Evolutionary conservation across 2,888 invertebrate genomes (phyloP).

Genomic region (Leucoma salicis): DNA sequence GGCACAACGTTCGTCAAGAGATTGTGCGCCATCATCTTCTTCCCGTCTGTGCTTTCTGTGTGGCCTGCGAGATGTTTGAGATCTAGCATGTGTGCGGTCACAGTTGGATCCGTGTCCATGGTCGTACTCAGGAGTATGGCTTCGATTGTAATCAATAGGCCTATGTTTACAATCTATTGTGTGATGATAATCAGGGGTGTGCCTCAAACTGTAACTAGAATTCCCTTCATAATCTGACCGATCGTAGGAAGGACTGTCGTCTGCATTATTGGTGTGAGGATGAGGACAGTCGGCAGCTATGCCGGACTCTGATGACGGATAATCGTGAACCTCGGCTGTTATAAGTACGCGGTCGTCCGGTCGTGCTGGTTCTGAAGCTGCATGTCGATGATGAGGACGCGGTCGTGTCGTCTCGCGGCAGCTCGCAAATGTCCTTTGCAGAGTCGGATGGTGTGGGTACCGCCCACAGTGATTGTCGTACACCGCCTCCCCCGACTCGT

Average conservation of each 20-base stretch:
- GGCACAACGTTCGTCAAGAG: slow-evolving; percentile 73
- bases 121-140: slow-evolving; percentile 72
- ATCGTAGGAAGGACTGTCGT: slow-evolving; percentile 75
- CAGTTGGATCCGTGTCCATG: slow-evolving; percentile 66
- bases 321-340: slow-evolving; percentile 77
- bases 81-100: slow-evolving; percentile 61
- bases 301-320: slow-evolving; percentile 79
- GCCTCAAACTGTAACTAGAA: slow-evolving; percentile 68
- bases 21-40: slow-evolving; percentile 73
- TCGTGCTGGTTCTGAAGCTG: slow-evolving; percentile 70
- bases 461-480: slow-evolving; percentile 89
- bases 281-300: slow-evolving; percentile 78
- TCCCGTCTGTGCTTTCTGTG: slow-evolving; percentile 65
- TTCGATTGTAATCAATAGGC: slow-evolving; percentile 65
- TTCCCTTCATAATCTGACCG: slow-evolving; percentile 73
- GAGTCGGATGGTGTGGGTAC: slow-evolving; percentile 82
- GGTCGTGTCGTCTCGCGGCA: slow-evolving; percentile 69
- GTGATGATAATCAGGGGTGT: slow-evolving; percentile 67
- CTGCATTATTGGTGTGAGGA: slow-evolving; percentile 70
- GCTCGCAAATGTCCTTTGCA: slow-evolving; percentile 72
- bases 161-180: slow-evolving; percentile 69
- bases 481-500: slow-evolving; percentile 83
- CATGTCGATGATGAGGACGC: slow-evolving; percentile 70
- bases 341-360: slow-evolving; percentile 75
- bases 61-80: slow-evolving; percentile 65